These are phyloP conservation scores for Dicycla oo DNA, from an alignment of 2,888 invertebrate genomes.

Conservation along the genomic window DNA sequence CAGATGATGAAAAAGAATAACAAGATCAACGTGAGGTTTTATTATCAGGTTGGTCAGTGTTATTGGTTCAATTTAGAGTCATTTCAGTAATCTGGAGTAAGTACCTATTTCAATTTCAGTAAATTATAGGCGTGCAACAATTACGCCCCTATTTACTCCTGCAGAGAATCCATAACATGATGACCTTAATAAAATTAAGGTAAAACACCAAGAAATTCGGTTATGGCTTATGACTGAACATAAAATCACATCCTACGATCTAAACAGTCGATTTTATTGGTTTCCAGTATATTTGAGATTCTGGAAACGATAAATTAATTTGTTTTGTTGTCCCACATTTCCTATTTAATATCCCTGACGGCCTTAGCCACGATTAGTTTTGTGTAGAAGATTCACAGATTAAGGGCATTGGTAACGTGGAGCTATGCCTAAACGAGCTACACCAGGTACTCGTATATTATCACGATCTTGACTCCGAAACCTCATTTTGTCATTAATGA, in stretches of 20 bases:
- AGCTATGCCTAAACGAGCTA: neutral
- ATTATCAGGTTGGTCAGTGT: neutral
- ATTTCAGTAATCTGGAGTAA: neutral
- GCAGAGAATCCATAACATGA: neutral
- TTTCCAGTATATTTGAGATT: conserved; percentile 34
- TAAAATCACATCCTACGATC: conserved; percentile 53
- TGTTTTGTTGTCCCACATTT: conserved; percentile 46
- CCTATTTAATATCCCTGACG: conserved; percentile 22
- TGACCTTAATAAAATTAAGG: conserved; percentile 46
- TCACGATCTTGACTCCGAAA: conserved; percentile 7
- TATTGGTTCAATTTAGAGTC: neutral
- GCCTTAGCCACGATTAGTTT: conserved; percentile 9
- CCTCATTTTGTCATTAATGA: conserved; percentile 36
- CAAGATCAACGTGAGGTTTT: too few species aligned
- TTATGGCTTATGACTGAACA: conserved; percentile 42
- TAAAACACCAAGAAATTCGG: conserved; percentile 29
- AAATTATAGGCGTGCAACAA: conserved; percentile 6
- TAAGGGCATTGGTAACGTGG: neutral
- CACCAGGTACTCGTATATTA: conserved; percentile 12
- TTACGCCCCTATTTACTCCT: neutral
- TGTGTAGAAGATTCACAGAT: neutral
- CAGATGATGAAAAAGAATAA: neutral
- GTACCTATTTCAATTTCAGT: neutral
- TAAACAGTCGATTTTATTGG: conserved; percentile 50
- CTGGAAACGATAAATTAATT: conserved; percentile 56